These are phyloP conservation scores for Scopus umbretta DNA, from an alignment of 2,113 vertebrate species.

Conservation along the genomic window DNA sequence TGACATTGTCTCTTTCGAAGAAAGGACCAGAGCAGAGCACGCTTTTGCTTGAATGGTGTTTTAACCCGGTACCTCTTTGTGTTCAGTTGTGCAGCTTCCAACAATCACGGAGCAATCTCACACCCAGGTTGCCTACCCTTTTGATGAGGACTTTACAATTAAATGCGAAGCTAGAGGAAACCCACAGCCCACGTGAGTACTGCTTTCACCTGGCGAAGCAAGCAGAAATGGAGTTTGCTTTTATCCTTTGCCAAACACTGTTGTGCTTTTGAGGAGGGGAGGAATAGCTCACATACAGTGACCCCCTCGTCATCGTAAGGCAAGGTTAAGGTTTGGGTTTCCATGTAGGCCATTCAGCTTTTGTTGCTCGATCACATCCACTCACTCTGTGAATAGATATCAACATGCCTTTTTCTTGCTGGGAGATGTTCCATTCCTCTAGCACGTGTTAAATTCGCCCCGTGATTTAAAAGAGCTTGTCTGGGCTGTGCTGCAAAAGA, in stretches of 20 bases:
- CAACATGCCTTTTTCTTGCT: background rate
- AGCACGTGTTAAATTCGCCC: background rate
- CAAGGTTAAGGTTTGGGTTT: background rate
- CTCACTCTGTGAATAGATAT: background rate
- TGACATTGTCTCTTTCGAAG: background rate
- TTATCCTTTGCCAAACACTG: background rate
- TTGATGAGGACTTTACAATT: constrained; percentile 88
- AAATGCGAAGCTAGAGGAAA: constrained; percentile 93
- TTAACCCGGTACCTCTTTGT: background rate
- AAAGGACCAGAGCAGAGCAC: background rate
- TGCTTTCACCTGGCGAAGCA: background rate
- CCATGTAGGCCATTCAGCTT: background rate
- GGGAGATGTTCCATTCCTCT: background rate
- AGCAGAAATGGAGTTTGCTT: background rate
- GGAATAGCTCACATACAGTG: background rate
- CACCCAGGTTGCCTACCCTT: constrained; percentile 87
- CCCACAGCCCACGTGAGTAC: constrained; percentile 86
- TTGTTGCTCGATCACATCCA: background rate
- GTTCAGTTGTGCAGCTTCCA: constrained; percentile 89
- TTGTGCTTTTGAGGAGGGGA: background rate
- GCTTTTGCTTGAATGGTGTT: background rate
- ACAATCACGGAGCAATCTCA: constrained; percentile 84
- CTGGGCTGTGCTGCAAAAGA: background rate
- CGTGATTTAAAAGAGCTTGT: background rate
- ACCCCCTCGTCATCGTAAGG: background rate